A percentile compares a stretch with the other conserved stretches of the same genome.
Evolutionary conservation across 2,797 vertebrate species (phyloP).

Genomic region (Natrix natrix): DNA sequence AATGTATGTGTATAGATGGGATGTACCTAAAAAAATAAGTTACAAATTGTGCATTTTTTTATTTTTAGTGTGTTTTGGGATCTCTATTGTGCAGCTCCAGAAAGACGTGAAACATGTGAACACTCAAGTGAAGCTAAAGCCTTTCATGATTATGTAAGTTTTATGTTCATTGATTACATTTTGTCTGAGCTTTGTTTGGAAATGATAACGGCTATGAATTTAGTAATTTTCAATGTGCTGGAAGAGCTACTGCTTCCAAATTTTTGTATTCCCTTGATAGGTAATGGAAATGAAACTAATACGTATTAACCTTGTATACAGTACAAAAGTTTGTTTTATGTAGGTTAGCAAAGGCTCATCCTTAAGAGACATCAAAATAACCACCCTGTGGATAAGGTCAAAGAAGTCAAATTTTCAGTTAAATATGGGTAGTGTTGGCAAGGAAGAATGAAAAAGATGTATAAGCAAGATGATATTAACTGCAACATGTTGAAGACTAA

Average conservation of each 20-base stretch:
- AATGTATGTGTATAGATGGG: not conserved
- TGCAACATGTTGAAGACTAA: not conserved
- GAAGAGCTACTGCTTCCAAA: not conserved
- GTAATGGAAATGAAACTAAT: not conserved
- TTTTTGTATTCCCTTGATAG: not conserved
- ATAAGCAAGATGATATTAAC: not conserved
- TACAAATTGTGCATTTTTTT: not conserved
- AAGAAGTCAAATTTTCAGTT: not conserved
- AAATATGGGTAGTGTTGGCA: not conserved
- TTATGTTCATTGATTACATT: conserved; percentile 2
- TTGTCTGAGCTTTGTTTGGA: conserved; percentile 15
- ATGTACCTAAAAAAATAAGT: not conserved
- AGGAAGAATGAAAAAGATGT: not conserved
- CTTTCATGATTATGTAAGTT: conserved; percentile 89
- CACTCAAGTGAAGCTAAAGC: conserved; percentile 89
- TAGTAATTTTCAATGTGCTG: not conserved
- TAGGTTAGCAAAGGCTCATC: not conserved
- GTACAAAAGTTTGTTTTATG: not conserved
- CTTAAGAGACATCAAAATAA: not conserved
- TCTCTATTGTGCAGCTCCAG: conserved; percentile 87
- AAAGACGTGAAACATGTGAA: conserved; percentile 86
- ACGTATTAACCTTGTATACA: not conserved
- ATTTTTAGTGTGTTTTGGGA: conserved; percentile 86
- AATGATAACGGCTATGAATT: not conserved
- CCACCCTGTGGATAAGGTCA: not conserved